Base-by-base conservation (phyloP, 2,113 vertebrate genomes). In the Typhlomys cinereus region DNA sequence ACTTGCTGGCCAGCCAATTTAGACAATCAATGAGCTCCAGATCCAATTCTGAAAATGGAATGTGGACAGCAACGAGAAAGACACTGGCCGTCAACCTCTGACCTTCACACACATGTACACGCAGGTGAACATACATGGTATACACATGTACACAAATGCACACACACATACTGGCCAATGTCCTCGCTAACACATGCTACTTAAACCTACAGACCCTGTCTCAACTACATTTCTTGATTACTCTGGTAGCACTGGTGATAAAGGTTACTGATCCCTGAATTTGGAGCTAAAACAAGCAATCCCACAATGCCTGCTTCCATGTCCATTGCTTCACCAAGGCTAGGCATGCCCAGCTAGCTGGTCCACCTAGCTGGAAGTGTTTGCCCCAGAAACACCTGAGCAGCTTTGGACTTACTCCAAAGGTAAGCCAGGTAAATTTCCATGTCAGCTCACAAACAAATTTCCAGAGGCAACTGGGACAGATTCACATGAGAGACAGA, bases 371-470 rank as follows among this genome's bases (percentile, higher is more conserved):
- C 62, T 89, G 88, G n/a, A 82, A 54, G 57, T 88, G 25, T 74
- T 62, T 75, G n/a, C 29, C 78, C 74, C 82, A 90, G 95, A 95
- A 94, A 95, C 88, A 97, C 95, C 88, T 93, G 85, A 95, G 74
- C 39, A 88, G 74, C 23, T 88, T 39, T 96, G 94, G 91, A 84
- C 29, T 74, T 0, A 15, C 18, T 92, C 88, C 95, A 94, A 81
- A 95, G n/a, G 75, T 29, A 91, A 89, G 41, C 29, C 90, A 90
- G 89, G 95, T 96, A 93, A 94, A 96, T 96, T 94, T 97, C 94
- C 92, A 90, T 41, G 59, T 90, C 86, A 62, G 88, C 41, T 82
- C 78, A 39, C 73, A 7, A 57, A 52, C 0, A 70, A 54, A 54
- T 64, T 71, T 36, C 46, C 88, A 92, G 80, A 61, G 36, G 34